Conservation (phyloP, 2,113 vertebrate genomes). For the Austrofundulus limnaeus region DNA sequence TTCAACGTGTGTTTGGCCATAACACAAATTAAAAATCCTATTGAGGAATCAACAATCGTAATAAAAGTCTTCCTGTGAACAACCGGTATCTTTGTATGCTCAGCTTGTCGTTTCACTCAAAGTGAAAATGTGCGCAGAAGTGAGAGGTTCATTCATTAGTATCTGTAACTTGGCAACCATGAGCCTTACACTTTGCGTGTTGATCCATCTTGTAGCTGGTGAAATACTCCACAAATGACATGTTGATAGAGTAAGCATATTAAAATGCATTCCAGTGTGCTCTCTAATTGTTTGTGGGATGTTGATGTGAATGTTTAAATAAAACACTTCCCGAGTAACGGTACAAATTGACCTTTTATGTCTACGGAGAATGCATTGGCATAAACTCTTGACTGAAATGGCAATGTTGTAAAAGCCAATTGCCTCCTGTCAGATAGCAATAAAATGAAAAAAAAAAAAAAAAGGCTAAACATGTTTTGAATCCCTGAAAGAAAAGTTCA, state of each 20-base stretch:
- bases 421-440: slow-evolving; percentile 35
- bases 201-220: not conserved
- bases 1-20: not conserved
- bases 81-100: not conserved
- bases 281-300: slow-evolving; percentile 29
- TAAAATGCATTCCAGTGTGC: slow-evolving; percentile 6
- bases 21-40: not conserved
- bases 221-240: not conserved
- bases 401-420: slow-evolving; percentile 57
- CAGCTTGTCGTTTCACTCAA: not conserved
- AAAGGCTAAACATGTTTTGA: slow-evolving; percentile 58
- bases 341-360: slow-evolving; percentile 62
- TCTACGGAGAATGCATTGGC: slow-evolving; percentile 57
- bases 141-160: not conserved
- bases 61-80: not conserved
- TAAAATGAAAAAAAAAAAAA: not conserved
- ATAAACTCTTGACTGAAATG: slow-evolving; percentile 60
- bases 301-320: slow-evolving; percentile 21
- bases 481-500: slow-evolving; percentile 37
- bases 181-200: not conserved
- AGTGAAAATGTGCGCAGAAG: not conserved
- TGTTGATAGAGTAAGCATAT: not conserved
- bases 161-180: not conserved
- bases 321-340: slow-evolving; percentile 42
- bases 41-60: not conserved